Percentiles rank a stretch among this genome's conserved stretches.
Evolutionary conservation across 2,888 invertebrate genomes (phyloP).

Genomic region (Orthosia cruda): DNA sequence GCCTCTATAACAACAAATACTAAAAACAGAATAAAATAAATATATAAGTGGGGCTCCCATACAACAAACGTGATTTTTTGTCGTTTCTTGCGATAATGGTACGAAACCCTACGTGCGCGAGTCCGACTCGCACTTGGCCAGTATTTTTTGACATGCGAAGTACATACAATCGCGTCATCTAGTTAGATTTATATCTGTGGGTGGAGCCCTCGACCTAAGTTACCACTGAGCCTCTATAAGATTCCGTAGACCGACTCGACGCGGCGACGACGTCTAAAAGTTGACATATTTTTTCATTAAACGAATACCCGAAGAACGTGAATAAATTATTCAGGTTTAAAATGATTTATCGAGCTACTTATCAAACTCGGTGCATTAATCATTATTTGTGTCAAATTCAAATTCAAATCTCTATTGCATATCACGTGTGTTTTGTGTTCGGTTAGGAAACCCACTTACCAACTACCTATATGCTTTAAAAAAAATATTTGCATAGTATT

Average conservation of each 20-base stretch:
- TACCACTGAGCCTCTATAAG: neutral
- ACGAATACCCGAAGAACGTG: neutral
- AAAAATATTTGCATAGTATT: constrained; percentile 11
- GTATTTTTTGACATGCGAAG: no score
- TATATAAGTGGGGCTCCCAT: no score
- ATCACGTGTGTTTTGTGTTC: neutral
- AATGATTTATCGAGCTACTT: constrained; percentile 24
- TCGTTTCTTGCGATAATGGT: no score
- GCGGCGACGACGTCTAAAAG: neutral
- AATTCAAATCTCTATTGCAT: no score
- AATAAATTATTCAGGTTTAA: constrained; percentile 17
- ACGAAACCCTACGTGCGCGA: no score
- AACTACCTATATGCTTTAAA: neutral
- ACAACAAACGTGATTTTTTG: no score
- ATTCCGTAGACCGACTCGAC: constrained; percentile 1
- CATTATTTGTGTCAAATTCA: constrained; percentile 15
- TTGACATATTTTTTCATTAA: neutral
- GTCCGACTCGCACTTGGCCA: no score
- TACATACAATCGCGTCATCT: no score
- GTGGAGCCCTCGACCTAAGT: no score
- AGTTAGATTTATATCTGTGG: no score
- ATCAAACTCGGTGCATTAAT: constrained; percentile 26
- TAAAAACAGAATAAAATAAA: no score
- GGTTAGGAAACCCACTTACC: constrained; percentile 11
- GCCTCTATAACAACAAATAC: no score